Evolutionary conservation across 1,140 invertebrate species (phyloP).

Genomic region (honey bee (Apis mellifera)): Amel_HAv3.1 CM009941.2:339001-339500

Average conservation of each 20-base stretch:
- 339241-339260: constrained; percentile 35
- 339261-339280: not conserved
- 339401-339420: no score
- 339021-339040: constrained; percentile 17
- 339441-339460: no score
- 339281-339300: not conserved
- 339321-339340: no score
- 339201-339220: constrained; percentile 17
- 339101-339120: constrained; percentile 37
- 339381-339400: no score
- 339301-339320: no score
- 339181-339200: constrained; percentile 49
- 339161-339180: constrained; percentile 41
- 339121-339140: constrained; percentile 7
- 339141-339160: not conserved
- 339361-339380: no score
- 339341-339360: no score
- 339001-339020: not conserved
- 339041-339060: constrained; percentile 31
- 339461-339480: no score
- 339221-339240: not conserved
- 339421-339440: no score
- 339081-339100: constrained; percentile 20
- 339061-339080: not conserved
- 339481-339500: no score